Conservation (phyloP, 2,797 vertebrate species). For the Columba guinea region DNA sequence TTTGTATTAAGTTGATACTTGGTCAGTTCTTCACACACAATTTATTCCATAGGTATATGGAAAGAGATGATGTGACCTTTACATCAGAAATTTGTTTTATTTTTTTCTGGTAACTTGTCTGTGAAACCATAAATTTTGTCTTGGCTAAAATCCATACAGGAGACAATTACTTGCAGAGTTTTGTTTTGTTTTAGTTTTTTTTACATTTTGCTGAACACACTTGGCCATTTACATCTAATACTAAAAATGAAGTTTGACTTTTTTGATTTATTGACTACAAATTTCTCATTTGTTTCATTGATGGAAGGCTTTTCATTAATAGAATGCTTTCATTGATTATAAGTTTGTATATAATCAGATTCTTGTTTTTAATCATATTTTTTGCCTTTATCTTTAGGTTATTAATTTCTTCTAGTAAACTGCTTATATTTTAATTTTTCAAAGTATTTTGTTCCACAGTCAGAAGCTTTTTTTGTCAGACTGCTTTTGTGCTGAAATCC, state of each 20-base stretch:
- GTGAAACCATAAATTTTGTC: background rate
- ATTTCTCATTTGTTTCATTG: background rate
- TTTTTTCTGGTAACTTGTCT: background rate
- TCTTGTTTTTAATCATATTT: background rate
- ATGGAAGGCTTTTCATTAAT: background rate
- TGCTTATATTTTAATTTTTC: background rate
- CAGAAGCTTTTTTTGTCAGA: background rate
- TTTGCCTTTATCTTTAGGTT: background rate
- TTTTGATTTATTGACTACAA: background rate
- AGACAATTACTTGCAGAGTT: background rate
- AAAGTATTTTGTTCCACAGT: background rate
- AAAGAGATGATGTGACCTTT: background rate
- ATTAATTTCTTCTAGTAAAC: background rate
- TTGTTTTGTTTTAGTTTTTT: background rate
- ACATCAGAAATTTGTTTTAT: background rate
- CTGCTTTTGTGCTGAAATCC: background rate
- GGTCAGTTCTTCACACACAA: background rate
- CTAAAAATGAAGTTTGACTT: background rate
- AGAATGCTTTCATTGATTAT: background rate
- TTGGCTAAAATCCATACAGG: background rate
- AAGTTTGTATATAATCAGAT: background rate
- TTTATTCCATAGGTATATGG: background rate
- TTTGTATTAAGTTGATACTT: background rate
- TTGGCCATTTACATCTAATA: background rate
- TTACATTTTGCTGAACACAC: background rate